These are phyloP conservation scores for Willowsia nigromaculata DNA, from an alignment of 2,888 invertebrate genomes.

Conservation along the genomic window DNA sequence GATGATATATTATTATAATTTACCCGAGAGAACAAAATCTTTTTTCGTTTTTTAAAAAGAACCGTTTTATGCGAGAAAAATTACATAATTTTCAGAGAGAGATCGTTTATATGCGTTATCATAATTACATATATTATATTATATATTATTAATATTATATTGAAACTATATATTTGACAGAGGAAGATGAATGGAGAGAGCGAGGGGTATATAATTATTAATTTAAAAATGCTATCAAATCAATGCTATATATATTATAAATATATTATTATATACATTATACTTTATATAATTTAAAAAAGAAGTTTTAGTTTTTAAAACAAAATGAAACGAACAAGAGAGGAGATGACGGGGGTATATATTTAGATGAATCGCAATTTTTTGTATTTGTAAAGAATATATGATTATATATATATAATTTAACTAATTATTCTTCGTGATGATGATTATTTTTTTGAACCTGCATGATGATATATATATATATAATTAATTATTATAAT, in stretches of 20 bases:
- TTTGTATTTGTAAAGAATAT: constrained; percentile 50
- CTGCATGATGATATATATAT: constrained; percentile 60
- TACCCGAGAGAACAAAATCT: constrained; percentile 47
- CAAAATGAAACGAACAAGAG: constrained; percentile 41
- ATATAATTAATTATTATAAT: background rate
- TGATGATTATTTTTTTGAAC: constrained; percentile 74
- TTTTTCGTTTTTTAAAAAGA: constrained; percentile 30
- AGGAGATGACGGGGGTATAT: constrained; percentile 54
- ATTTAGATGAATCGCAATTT: constrained; percentile 26
- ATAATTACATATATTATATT: constrained; percentile 38
- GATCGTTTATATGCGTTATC: constrained; percentile 58
- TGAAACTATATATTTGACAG: constrained; percentile 28
- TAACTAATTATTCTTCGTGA: constrained; percentile 24
- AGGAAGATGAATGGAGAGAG: constrained; percentile 10
- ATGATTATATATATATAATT: constrained; percentile 5
- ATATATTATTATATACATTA: constrained; percentile 56
- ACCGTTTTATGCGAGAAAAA: constrained; percentile 44
- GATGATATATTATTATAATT: constrained; percentile 30
- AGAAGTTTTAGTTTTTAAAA: constrained; percentile 39
- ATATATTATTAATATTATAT: constrained; percentile 32
- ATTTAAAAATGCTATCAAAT: constrained; percentile 23
- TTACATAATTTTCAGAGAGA: no score
- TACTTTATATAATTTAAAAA: constrained; percentile 44
- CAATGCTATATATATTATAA: constrained; percentile 41
- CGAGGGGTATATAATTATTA: constrained; percentile 23